Evolutionary conservation across 2,888 invertebrate genomes (phyloP).

Genomic region (Napeogenes sylphis): DNA sequence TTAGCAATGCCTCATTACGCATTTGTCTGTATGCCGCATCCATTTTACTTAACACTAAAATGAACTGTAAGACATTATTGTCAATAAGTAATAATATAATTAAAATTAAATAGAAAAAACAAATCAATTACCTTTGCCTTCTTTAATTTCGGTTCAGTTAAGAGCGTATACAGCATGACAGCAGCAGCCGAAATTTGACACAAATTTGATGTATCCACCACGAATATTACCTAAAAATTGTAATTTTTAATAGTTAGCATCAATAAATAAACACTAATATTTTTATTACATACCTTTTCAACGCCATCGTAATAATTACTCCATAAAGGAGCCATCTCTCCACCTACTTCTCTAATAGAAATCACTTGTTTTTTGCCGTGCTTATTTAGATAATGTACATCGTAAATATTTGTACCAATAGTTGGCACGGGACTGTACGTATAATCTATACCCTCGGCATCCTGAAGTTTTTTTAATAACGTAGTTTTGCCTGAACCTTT

Average conservation of each 20-base stretch:
- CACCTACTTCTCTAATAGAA: slow-evolving; percentile 85
- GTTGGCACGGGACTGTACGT: slow-evolving; percentile 89
- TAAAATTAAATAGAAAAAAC: neutral
- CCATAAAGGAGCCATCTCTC: slow-evolving; percentile 90
- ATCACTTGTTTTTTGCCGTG: slow-evolving; percentile 73
- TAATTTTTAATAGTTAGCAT: neutral
- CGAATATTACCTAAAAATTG: slow-evolving; percentile 80
- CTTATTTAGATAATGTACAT: slow-evolving; percentile 73
- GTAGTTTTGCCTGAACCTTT: slow-evolving; percentile 89
- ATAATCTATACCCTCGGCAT: slow-evolving; percentile 82
- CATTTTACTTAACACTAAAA: slow-evolving; percentile 88
- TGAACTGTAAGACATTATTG: slow-evolving; percentile 67
- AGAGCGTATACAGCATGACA: slow-evolving; percentile 85
- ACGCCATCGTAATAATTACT: slow-evolving; percentile 83
- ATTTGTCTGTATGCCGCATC: slow-evolving; percentile 91
- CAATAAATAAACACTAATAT: neutral
- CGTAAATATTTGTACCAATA: slow-evolving; percentile 86
- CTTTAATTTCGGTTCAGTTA: slow-evolving; percentile 84
- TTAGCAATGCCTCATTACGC: slow-evolving; percentile 89
- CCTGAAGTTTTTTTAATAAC: slow-evolving; percentile 84
- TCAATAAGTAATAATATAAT: neutral
- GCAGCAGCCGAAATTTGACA: slow-evolving; percentile 92
- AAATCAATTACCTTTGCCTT: slow-evolving; percentile 76
- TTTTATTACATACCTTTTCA: slow-evolving; percentile 65
- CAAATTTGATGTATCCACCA: slow-evolving; percentile 89